Evolutionary conservation across 2,113 vertebrate species (phyloP).

Genomic region (Motacilla alba): DNA sequence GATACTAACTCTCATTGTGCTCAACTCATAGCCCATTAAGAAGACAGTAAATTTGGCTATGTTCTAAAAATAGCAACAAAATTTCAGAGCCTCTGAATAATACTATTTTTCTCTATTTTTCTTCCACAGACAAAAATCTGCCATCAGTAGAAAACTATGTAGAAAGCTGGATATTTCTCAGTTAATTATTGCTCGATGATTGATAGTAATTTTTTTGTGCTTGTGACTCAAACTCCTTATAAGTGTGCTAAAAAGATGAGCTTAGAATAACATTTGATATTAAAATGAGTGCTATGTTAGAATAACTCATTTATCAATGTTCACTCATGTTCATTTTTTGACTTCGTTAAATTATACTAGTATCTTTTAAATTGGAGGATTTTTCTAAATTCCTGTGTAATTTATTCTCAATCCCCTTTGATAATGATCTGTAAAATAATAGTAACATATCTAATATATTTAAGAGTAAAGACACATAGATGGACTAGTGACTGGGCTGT

Average conservation of each 20-base stretch:
- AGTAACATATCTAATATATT: background rate
- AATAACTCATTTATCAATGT: background rate
- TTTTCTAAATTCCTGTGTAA: background rate
- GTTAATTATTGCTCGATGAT: background rate
- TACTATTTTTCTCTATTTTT: background rate
- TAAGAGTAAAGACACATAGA: background rate
- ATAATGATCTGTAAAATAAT: background rate
- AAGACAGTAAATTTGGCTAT: background rate
- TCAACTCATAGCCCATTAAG: background rate
- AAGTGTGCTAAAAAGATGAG: background rate
- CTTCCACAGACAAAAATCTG: background rate
- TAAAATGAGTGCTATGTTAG: background rate
- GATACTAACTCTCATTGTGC: background rate
- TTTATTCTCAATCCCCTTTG: background rate
- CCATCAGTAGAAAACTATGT: background rate
- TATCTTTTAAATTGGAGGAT: background rate
- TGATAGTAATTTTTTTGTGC: background rate
- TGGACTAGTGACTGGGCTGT: background rate
- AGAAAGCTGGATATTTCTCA: background rate
- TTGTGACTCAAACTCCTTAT: background rate
- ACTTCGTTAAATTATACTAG: background rate
- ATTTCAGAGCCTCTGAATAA: background rate
- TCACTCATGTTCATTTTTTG: background rate
- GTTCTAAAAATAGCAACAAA: background rate
- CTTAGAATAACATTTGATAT: background rate